phyloP scores from a whole-genome alignment of 2,888 invertebrate species.

The Heliconius cydno region DNA sequence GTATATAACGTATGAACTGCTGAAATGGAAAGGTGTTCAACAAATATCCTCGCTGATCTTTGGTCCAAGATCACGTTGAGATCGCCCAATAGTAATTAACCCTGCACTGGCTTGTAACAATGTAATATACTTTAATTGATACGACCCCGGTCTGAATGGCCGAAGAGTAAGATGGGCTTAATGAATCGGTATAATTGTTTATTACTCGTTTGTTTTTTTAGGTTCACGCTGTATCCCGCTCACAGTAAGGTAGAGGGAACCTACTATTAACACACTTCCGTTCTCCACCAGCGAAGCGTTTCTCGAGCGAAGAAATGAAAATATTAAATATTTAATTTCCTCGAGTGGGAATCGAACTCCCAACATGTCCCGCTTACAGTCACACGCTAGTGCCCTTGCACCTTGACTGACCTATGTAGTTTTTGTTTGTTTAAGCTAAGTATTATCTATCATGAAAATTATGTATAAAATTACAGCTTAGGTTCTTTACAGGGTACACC shows the following conservation, averaged over 20 bases:
- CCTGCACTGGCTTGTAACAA: constrained; percentile 69
- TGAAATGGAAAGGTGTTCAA: constrained; percentile 74
- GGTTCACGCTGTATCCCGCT: too few species aligned
- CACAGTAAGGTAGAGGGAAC: too few species aligned
- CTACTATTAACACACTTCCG: too few species aligned
- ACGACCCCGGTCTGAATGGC: constrained; percentile 71
- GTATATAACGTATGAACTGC: constrained; percentile 43
- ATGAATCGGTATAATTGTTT: constrained; percentile 53
- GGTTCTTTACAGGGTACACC: background rate
- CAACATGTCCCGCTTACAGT: too few species aligned
- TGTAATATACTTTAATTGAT: constrained; percentile 81
- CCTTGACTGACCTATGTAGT: too few species aligned
- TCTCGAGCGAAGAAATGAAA: too few species aligned
- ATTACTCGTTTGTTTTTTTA: constrained; percentile 5
- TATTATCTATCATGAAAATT: constrained; percentile 18
- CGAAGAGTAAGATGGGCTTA: constrained; percentile 62
- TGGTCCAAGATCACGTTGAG: constrained; percentile 70
- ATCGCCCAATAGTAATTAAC: constrained; percentile 79
- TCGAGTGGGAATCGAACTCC: too few species aligned
- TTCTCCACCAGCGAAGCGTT: too few species aligned
- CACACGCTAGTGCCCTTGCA: too few species aligned
- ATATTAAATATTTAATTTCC: too few species aligned
- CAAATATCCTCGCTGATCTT: constrained; percentile 55
- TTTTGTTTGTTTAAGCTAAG: constrained; percentile 1
- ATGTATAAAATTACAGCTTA: background rate